Evolutionary conservation across 1,140 invertebrate species (phyloP), one percentile per base, ranked within the genome.

Genomic region (Thrips palmi): DNA sequence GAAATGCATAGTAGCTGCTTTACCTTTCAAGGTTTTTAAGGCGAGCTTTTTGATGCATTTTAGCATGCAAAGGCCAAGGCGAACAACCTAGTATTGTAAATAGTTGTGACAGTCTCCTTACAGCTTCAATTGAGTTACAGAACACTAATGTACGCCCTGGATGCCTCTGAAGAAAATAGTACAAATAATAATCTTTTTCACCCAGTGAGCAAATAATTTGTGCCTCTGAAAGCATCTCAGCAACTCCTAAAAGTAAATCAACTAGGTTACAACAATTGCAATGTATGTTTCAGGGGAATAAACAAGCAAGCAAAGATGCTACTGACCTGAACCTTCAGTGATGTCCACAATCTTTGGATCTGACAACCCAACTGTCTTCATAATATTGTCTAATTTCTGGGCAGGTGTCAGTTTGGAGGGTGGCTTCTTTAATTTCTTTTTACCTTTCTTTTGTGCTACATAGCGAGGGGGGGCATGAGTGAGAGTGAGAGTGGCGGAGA

Each of bases 401-500:
- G 64, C 65, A 0, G 75, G 55, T 0, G 76, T 74, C 52, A 74
- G 57, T 52, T 77, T 73, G n/a, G n/a, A n/a, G n/a, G n/a, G n/a
- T n/a, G n/a, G n/a, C 17, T 64, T 55, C 48, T 75, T 67, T 51
- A 72, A 77, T 36, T 60, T 60, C 43, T 52, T 57, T 10, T 57
- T 52, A 20, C 49, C 55, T 60, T 57, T 56, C 51, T 59, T 58
- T 54, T 73, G 75, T 48, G 72, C 75, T 41, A 85, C 59, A 56
- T 88, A 71, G 21, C 75, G 56, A 0, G 88, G 87, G 29, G 78
- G 61, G 41, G 80, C 75, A 49, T 92, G 87, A 0, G 88, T 74
- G 48, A 96, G 59, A 1, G 92, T 91, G 4, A 99, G 63, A 0
- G 96, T 99, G 12, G 96, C 96, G 0, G 94, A 98, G 62, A 97